Conservation (phyloP, 2,797 vertebrate species). For the Iguana delicatissima region DNA sequence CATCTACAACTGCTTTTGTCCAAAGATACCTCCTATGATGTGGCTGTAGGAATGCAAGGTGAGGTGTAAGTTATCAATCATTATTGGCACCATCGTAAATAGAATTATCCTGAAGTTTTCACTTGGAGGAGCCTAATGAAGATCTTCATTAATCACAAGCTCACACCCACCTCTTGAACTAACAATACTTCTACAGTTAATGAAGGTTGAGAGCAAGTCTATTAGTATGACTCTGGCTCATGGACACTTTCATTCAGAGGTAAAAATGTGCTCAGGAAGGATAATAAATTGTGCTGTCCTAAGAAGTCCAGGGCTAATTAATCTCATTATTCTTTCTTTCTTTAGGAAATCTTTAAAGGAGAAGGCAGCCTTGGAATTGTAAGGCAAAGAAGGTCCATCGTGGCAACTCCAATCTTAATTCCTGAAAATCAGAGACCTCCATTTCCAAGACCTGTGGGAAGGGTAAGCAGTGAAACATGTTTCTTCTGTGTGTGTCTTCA, state of each 20-base stretch:
- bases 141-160: slow-evolving; percentile 45
- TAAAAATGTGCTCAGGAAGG: neutral
- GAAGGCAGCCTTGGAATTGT: slow-evolving; percentile 80
- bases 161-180: slow-evolving; percentile 28
- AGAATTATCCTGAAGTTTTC: slow-evolving; percentile 34
- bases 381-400: slow-evolving; percentile 91
- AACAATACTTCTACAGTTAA: slow-evolving; percentile 50
- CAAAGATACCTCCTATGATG: neutral
- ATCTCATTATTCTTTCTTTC: slow-evolving; percentile 50
- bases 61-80: neutral
- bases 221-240: slow-evolving; percentile 32
- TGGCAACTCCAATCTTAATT: slow-evolving; percentile 90
- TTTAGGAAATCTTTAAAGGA: slow-evolving; percentile 87
- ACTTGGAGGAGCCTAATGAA: slow-evolving; percentile 51
- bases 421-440: slow-evolving; percentile 94
- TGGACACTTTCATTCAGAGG: slow-evolving; percentile 15
- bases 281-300: slow-evolving; percentile 12
- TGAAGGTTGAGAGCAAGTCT: slow-evolving; percentile 54
- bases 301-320: neutral
- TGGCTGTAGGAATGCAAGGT: neutral
- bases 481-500: too few species aligned
- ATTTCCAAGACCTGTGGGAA: slow-evolving; percentile 90
- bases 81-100: slow-evolving; percentile 5
- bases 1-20: neutral
- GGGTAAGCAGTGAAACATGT: slow-evolving; percentile 82